Conservation (phyloP, 2,888 invertebrate genomes). For the Troides oblongomaculatus region DNA sequence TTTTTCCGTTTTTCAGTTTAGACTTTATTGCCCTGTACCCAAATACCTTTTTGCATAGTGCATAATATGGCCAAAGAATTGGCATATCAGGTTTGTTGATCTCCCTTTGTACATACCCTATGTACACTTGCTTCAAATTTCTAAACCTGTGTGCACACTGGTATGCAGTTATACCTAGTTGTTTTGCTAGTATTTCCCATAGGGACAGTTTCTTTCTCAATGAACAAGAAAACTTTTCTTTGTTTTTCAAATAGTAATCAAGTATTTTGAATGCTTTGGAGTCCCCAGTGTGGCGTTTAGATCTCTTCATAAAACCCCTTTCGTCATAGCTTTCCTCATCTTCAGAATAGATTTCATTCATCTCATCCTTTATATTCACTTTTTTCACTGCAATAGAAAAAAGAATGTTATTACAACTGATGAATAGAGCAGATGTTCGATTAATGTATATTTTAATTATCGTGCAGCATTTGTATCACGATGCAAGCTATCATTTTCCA, state of each 20-base stretch:
- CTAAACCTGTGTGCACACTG: constrained; percentile 67
- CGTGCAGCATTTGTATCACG: background rate
- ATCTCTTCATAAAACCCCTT: constrained; percentile 47
- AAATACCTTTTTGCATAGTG: constrained; percentile 68
- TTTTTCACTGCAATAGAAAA: constrained; percentile 45
- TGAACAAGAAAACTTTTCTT: constrained; percentile 58
- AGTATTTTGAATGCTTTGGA: constrained; percentile 64
- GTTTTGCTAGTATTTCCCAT: constrained; percentile 58
- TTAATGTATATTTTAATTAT: background rate
- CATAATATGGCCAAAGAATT: constrained; percentile 66
- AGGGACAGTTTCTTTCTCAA: constrained; percentile 53
- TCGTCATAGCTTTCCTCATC: constrained; percentile 54
- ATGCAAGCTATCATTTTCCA: background rate
- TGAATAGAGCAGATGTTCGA: background rate
- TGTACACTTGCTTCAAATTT: constrained; percentile 66
- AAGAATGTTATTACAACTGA: too few species aligned
- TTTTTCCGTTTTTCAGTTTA: constrained; percentile 56
- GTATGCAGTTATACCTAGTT: constrained; percentile 55
- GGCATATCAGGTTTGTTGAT: constrained; percentile 66
- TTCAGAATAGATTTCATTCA: constrained; percentile 43
- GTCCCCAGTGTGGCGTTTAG: constrained; percentile 47
- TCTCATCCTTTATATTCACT: constrained; percentile 46
- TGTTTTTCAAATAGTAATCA: constrained; percentile 65
- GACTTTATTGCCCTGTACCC: constrained; percentile 64
- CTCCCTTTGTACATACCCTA: constrained; percentile 60